These are phyloP conservation scores for Atherix ibis DNA, from an alignment of 2,888 invertebrate genomes.

Conservation along the genomic window DNA sequence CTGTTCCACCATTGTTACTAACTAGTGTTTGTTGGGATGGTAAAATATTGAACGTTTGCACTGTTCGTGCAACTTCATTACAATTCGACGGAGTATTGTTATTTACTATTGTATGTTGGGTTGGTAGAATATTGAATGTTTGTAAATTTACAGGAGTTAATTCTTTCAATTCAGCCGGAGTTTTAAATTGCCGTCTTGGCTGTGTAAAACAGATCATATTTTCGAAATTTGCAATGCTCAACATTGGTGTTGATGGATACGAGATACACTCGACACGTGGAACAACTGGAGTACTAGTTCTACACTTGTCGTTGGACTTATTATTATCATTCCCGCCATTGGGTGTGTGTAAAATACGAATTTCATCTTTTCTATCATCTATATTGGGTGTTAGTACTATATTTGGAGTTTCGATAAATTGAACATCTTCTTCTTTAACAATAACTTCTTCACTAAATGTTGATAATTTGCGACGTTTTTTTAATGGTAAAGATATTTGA, in stretches of 20 bases:
- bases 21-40: conserved; percentile 10
- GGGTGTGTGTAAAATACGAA: no score
- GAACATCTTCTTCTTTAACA: conserved; percentile 10
- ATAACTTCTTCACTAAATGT: conserved; percentile 8
- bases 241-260: conserved; percentile 13
- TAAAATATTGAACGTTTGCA: conserved; percentile 11
- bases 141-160: conserved; percentile 10
- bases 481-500: conserved; percentile 12
- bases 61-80: conserved; percentile 7
- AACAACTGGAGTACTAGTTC: background rate
- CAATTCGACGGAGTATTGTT: conserved; percentile 4
- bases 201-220: conserved; percentile 8
- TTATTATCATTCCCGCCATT: background rate
- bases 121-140: conserved; percentile 10
- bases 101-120: conserved; percentile 8
- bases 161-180: conserved; percentile 10
- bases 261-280: conserved; percentile 6
- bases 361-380: no score
- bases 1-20: conserved; percentile 6
- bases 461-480: conserved; percentile 12
- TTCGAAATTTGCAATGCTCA: conserved; percentile 13
- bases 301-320: background rate
- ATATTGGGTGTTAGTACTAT: background rate
- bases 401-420: background rate
- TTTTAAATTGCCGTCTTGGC: conserved; percentile 9